A percentile compares a stretch with the other conserved stretches of the same genome.
Conservation (phyloP, 2,797 vertebrate genomes). For the Xerus rutilus region DNA sequence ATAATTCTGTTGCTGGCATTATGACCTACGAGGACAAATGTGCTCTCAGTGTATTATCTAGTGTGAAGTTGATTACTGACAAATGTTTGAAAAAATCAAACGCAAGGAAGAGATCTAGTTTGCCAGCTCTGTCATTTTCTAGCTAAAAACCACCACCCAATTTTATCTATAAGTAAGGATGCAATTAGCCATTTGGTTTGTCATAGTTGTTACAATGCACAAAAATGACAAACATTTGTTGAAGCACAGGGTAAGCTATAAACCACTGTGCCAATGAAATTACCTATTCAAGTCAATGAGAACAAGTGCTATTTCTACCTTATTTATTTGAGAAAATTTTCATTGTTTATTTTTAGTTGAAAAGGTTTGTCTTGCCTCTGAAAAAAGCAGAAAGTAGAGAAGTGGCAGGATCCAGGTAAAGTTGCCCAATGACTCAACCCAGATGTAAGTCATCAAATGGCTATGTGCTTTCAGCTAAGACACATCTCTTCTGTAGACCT, state of each 20-base stretch:
- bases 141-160: neutral
- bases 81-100: neutral
- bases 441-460: neutral
- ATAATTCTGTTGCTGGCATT: neutral
- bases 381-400: constrained; percentile 23
- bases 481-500: neutral
- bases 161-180: neutral
- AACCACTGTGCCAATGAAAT: neutral
- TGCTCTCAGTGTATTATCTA: neutral
- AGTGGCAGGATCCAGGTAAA: neutral
- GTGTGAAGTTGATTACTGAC: neutral
- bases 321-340: neutral
- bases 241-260: neutral
- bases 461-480: neutral
- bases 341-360: neutral
- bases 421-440: neutral
- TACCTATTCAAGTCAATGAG: neutral
- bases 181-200: neutral
- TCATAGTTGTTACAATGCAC: neutral
- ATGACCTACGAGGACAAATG: neutral
- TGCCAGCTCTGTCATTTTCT: neutral
- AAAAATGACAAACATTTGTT: neutral
- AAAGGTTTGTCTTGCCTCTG: constrained; percentile 12
- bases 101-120: neutral
- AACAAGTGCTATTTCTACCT: neutral